A percentile compares a stretch with the other conserved stretches of the same genome.
Evolutionary conservation across 2,797 vertebrate genomes (phyloP).

Genomic region (Enteromius anoplus): DNA sequence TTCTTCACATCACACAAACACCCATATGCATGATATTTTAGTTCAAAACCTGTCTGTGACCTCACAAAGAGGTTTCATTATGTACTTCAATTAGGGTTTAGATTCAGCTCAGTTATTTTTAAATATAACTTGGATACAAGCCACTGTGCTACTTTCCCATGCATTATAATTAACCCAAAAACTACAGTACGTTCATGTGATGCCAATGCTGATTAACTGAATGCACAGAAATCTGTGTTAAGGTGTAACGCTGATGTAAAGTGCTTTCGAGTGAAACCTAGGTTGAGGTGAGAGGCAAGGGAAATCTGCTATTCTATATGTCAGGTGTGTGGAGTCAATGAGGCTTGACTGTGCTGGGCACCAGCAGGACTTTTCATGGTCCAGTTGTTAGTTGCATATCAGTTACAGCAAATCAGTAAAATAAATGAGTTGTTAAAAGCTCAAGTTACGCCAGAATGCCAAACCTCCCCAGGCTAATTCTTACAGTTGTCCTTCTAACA

Average conservation of each 20-base stretch:
- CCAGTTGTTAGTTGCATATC: slow-evolving; percentile 66
- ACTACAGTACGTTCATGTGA: slow-evolving; percentile 25
- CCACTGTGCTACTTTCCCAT: slow-evolving; percentile 8
- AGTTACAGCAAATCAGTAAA: slow-evolving; percentile 70
- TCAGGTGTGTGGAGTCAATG: slow-evolving; percentile 67
- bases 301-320: slow-evolving; percentile 67
- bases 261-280: slow-evolving; percentile 48
- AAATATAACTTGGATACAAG: slow-evolving; percentile 15
- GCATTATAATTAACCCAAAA: slow-evolving; percentile 17
- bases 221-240: slow-evolving; percentile 36
- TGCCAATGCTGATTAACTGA: slow-evolving; percentile 32
- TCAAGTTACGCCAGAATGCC: slow-evolving; percentile 62
- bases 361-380: slow-evolving; percentile 70
- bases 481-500: slow-evolving; percentile 50
- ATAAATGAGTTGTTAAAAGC: slow-evolving; percentile 72
- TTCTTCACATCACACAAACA: slow-evolving; percentile 4
- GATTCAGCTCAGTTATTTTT: background rate
- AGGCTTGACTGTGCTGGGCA: slow-evolving; percentile 63
- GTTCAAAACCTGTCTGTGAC: background rate
- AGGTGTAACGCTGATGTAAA: slow-evolving; percentile 52
- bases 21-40: background rate
- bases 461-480: slow-evolving; percentile 58
- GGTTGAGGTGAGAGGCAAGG: slow-evolving; percentile 43
- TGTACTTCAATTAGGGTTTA: slow-evolving; percentile 2
- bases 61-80: slow-evolving; percentile 10